phyloP scores from a whole-genome alignment of 1,140 invertebrate species.

The Drosophila arawakana region DNA sequence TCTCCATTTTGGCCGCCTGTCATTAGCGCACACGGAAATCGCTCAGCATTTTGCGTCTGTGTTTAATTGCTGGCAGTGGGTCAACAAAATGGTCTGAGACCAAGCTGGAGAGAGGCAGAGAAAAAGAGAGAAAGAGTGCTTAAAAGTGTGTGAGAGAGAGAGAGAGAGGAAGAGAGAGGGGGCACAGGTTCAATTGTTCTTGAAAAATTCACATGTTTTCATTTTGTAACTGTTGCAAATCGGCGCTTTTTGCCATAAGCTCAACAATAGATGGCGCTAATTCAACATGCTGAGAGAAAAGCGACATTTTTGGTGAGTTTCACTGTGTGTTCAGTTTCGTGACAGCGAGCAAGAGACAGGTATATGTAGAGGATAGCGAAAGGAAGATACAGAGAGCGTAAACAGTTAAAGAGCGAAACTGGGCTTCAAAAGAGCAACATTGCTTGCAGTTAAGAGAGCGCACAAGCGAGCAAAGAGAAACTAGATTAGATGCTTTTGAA shows the following conservation, averaged over 20 bases:
- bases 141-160: neutral
- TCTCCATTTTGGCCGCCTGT: neutral
- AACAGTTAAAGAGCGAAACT: neutral
- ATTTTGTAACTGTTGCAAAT: conserved; percentile 32
- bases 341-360: neutral
- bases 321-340: conserved; percentile 23
- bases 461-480: no score
- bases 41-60: conserved; percentile 43
- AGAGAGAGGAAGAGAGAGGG: neutral
- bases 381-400: neutral
- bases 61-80: conserved; percentile 47
- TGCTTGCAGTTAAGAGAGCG: no score
- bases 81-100: conserved; percentile 23
- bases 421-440: conserved; percentile 18
- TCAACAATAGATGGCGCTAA: conserved; percentile 28
- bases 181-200: conserved; percentile 6
- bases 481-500: no score
- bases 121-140: neutral
- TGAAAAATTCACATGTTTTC: neutral
- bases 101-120: neutral
- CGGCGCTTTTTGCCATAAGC: neutral
- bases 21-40: conserved; percentile 46
- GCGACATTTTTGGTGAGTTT: conserved; percentile 13
- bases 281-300: no score
- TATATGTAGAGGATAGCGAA: no score